Conservation (phyloP, 2,113 vertebrate species). For the Progne subis region DNA sequence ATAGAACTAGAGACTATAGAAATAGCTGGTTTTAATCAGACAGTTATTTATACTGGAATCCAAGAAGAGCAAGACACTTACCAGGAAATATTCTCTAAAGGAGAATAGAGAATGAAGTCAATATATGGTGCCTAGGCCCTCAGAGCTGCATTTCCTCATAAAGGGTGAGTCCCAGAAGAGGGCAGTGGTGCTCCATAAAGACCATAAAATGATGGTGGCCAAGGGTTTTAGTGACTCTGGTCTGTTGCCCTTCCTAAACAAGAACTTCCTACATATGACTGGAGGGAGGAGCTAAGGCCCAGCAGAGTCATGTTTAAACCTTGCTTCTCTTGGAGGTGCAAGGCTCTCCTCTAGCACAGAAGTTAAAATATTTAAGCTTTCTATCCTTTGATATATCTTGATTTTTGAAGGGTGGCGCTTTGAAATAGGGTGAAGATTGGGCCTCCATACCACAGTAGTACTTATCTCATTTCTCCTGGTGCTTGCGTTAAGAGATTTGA, state of each 20-base stretch:
- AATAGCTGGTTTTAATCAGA: background rate
- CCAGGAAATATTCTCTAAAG: background rate
- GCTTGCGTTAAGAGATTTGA: background rate
- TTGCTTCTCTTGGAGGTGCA: background rate
- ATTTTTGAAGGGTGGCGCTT: background rate
- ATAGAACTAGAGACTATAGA: background rate
- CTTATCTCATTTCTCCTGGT: background rate
- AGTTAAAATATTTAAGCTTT: background rate
- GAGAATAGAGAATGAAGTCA: background rate
- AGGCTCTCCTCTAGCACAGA: background rate
- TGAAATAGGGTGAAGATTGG: background rate
- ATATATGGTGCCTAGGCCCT: background rate
- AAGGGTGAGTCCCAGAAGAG: conserved; percentile 28
- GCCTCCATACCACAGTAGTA: background rate
- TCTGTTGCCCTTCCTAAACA: background rate
- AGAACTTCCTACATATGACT: background rate
- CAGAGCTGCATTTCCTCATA: too few relatives aligned
- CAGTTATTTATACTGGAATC: background rate
- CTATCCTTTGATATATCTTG: background rate
- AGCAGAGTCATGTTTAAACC: background rate
- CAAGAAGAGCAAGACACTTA: background rate
- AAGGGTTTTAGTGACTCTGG: background rate
- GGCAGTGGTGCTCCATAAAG: conserved; percentile 20
- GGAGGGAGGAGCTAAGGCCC: accelerated
- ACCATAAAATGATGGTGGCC: background rate